These are phyloP conservation scores for Euphydryas editha DNA, from an alignment of 2,888 invertebrate genomes.

Conservation along the genomic window DNA sequence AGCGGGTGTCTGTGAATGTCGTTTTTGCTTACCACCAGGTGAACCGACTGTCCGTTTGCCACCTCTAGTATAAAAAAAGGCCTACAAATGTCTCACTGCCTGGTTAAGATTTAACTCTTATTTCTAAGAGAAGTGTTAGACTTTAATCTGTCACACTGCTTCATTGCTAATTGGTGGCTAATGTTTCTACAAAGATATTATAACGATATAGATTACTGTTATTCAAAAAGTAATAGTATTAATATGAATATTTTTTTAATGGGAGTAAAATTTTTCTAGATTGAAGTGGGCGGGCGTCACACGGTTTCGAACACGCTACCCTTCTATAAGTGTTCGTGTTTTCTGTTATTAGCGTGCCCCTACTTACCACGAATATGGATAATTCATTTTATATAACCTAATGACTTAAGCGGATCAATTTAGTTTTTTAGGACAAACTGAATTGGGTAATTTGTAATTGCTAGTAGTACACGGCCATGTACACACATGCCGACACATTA, in stretches of 20 bases:
- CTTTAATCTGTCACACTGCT: too few relatives aligned
- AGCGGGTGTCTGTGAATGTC: too few relatives aligned
- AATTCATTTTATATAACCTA: neutral
- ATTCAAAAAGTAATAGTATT: too few relatives aligned
- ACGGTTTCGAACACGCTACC: slow-evolving; percentile 18
- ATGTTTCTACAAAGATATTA: too few relatives aligned
- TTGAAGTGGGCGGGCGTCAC: slow-evolving; percentile 24
- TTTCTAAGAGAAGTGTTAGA: too few relatives aligned
- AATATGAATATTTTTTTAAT: neutral
- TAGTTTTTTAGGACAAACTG: neutral
- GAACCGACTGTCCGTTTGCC: too few relatives aligned
- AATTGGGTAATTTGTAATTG: neutral
- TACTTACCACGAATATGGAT: slow-evolving; percentile 14
- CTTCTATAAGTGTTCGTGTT: slow-evolving; percentile 26
- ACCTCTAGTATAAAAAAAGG: too few relatives aligned
- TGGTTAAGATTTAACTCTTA: too few relatives aligned
- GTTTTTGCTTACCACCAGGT: too few relatives aligned
- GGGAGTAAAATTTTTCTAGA: slow-evolving; percentile 12
- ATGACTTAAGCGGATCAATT: neutral
- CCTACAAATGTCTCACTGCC: too few relatives aligned
- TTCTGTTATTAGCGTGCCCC: slow-evolving; percentile 24
- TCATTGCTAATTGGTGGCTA: too few relatives aligned
- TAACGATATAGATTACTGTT: too few relatives aligned
- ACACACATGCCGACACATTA: neutral
- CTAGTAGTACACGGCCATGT: neutral